Base-by-base conservation (phyloP, 2,797 vertebrate genomes). In the Falco rusticolus region DNA sequence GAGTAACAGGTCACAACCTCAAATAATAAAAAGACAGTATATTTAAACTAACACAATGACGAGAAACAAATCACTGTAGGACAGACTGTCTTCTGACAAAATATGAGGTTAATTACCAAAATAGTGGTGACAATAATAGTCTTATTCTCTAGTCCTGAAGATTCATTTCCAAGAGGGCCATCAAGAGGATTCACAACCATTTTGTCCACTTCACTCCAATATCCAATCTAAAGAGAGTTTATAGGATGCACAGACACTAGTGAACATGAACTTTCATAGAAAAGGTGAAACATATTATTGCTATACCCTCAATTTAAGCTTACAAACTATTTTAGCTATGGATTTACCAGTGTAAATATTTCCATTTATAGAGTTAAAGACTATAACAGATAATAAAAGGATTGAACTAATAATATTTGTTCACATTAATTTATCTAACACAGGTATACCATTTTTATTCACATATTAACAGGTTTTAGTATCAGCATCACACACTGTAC, bases 51-150 rank as follows among this genome's bases (percentile, higher is more conserved):
- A 53, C 47, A 83, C 11, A 87, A 86, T 39, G 43, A 59, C 0
- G 4, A 94, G 22, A 84, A 90, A 82, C 69, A 94, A 66, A 90
- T 77, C 68, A 96, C 41, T 60, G 80, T 22, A 69, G 91, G 57
- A 94, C 72, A 91, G 50, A 89, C 17, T 71, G 70, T 83, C 87
- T 94, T 96, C 91, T 92, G 90, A 94, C 81, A 96, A 96, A 96
- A 91, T 74, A 97, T 34, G 60, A 83, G 71, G 60, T 84, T 97
- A 96, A 97, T 98, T 99, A 99, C 99, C 99, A 99, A 98, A 97
- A 99, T 99, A 61, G 99, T 99, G 81, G 99, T 99, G 96, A 99
- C 99, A 86, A 99, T 99, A 78, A 99, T 99, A 5, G 99, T 99
- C 98, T 99, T 99, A 98, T 99, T 99, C 97, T 99, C 99, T 98